Evolutionary conservation across 1,140 invertebrate species (phyloP).

Genomic region (Ditylenchus dipsaci): DNA sequence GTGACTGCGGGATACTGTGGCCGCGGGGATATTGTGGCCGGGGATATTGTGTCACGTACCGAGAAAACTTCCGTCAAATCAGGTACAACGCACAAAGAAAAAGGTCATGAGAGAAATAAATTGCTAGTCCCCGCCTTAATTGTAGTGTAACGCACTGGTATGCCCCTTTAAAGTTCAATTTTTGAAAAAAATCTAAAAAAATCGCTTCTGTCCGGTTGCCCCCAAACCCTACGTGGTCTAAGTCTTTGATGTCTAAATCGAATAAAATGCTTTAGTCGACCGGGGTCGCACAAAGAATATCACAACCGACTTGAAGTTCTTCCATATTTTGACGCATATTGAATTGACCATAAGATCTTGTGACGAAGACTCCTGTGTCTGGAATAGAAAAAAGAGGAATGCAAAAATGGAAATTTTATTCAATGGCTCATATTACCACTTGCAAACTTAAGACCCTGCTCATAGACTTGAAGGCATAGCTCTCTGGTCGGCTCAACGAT

Average conservation of each 20-base stretch:
- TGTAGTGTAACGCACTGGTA: too few relatives aligned
- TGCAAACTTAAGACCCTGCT: slow-evolving; percentile 28
- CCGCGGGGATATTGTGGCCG: too few relatives aligned
- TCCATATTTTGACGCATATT: slow-evolving; percentile 10
- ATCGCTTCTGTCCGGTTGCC: too few relatives aligned
- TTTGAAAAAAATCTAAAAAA: too few relatives aligned
- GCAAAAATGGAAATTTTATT: not conserved
- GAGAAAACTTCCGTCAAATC: too few relatives aligned
- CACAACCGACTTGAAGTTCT: slow-evolving; percentile 10
- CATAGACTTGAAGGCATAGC: slow-evolving; percentile 76
- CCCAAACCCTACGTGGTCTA: slow-evolving; percentile 69
- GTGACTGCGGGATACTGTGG: too few relatives aligned
- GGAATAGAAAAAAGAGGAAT: not conserved
- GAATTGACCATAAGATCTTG: slow-evolving; percentile 19
- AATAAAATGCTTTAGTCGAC: slow-evolving; percentile 21
- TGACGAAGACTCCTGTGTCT: slow-evolving; percentile 22
- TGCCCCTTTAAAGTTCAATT: too few relatives aligned
- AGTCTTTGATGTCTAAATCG: slow-evolving; percentile 83
- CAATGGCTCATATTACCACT: too few relatives aligned
- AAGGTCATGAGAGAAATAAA: too few relatives aligned
- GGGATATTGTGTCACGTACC: too few relatives aligned
- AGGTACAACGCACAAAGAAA: too few relatives aligned
- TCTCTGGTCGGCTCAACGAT: slow-evolving; percentile 84
- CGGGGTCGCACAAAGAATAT: slow-evolving; percentile 20
- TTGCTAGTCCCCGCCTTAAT: too few relatives aligned